These are phyloP conservation scores for Montipora capitata DNA, from an alignment of 92 coral and sea anemone genomes.

Conservation along the genomic window DNA sequence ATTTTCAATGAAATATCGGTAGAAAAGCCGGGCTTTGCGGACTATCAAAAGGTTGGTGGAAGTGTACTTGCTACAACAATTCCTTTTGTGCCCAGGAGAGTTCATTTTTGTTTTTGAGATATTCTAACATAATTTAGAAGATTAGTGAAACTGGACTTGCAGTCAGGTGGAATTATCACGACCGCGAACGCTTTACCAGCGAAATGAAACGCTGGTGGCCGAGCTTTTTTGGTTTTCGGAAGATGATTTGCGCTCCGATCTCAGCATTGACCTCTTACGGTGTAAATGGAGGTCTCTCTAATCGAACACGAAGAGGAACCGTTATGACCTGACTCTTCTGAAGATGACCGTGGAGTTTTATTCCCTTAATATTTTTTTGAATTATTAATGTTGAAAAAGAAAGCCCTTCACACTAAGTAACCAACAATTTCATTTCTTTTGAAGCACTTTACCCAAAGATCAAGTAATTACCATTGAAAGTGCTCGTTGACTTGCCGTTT, in stretches of 20 bases:
- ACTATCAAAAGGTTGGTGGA: too few relatives aligned
- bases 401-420: not conserved
- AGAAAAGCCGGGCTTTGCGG: not conserved
- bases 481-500: not conserved
- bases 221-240: too few relatives aligned
- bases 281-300: not conserved
- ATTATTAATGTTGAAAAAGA: not conserved
- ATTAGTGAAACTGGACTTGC: too few relatives aligned
- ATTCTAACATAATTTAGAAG: too few relatives aligned
- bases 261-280: not conserved
- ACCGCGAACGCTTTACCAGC: not conserved
- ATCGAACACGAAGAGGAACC: too few relatives aligned
- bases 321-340: too few relatives aligned
- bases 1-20: not conserved
- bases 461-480: not conserved
- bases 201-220: too few relatives aligned
- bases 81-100: too few relatives aligned
- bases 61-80: too few relatives aligned
- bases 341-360: not conserved
- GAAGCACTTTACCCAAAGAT: not conserved
- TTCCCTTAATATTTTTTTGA: conserved; percentile 9
- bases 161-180: too few relatives aligned
- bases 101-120: too few relatives aligned
- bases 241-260: not conserved
- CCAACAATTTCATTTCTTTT: not conserved